These are phyloP conservation scores for Ahaetulla prasina DNA, from an alignment of 2,113 vertebrate genomes.

Conservation along the genomic window DNA sequence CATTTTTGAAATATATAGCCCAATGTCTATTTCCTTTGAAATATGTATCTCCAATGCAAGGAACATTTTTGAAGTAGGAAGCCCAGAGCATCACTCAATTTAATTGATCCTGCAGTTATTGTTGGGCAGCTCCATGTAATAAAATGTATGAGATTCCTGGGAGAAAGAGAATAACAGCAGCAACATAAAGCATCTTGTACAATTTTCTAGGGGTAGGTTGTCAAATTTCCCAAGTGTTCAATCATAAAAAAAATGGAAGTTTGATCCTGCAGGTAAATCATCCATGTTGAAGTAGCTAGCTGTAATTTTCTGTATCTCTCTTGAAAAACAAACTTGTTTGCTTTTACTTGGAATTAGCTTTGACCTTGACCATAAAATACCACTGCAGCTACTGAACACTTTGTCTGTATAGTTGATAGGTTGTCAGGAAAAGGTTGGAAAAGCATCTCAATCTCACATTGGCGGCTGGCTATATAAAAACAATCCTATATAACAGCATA, in stretches of 20 bases:
- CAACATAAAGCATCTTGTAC: neutral
- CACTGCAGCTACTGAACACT: slow-evolving; percentile 43
- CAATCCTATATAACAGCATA: neutral
- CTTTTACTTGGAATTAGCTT: slow-evolving; percentile 48
- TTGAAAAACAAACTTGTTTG: slow-evolving; percentile 49
- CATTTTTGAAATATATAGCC: neutral
- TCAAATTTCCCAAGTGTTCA: neutral
- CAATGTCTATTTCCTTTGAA: neutral
- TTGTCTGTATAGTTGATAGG: slow-evolving; percentile 32
- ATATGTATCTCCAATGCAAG: neutral
- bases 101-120: neutral
- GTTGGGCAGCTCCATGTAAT: neutral
- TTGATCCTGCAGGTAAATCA: neutral
- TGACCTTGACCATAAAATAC: slow-evolving; percentile 24
- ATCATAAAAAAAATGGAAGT: neutral
- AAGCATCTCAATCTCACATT: slow-evolving; percentile 34
- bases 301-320: slow-evolving; percentile 40
- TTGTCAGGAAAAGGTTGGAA: slow-evolving; percentile 39
- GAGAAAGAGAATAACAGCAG: neutral
- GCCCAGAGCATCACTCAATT: neutral
- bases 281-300: neutral
- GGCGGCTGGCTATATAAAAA: slow-evolving; percentile 23
- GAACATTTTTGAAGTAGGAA: neutral
- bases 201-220: neutral
- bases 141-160: neutral